These are phyloP conservation scores for Peromyscus aztecus DNA, from an alignment of 2,797 vertebrate genomes.

Conservation along the genomic window DNA sequence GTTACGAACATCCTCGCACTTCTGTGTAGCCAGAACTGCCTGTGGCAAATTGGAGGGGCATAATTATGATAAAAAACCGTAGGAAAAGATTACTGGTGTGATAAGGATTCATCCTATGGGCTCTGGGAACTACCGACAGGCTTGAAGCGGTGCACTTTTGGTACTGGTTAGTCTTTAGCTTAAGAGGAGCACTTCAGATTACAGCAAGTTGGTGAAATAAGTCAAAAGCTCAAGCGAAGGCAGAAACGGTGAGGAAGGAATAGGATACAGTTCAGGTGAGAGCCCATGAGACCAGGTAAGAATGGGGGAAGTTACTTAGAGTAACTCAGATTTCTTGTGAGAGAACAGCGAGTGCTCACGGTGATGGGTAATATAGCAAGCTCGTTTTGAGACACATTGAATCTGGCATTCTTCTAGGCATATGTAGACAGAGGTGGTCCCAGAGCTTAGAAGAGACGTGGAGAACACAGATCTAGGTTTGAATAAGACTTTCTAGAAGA, in stretches of 20 bases:
- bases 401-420: background rate
- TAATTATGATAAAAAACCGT: background rate
- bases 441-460: background rate
- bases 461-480: conserved; percentile 34
- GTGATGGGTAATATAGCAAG: background rate
- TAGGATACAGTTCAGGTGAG: background rate
- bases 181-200: background rate
- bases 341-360: background rate
- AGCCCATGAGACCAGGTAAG: background rate
- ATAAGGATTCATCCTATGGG: background rate
- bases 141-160: background rate
- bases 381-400: background rate
- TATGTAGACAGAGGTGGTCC: background rate
- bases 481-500: background rate
- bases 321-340: background rate
- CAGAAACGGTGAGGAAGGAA: background rate
- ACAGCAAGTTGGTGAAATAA: background rate
- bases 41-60: background rate
- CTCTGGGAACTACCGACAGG: background rate
- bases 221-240: background rate
- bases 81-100: background rate
- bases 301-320: background rate
- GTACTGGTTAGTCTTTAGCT: conserved; percentile 2
- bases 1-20: background rate
- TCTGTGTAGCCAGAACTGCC: background rate